Evolutionary conservation across 53 echinoderm and acorn worm species (phyloP).

Genomic region (Holothuria leucospilota): DNA sequence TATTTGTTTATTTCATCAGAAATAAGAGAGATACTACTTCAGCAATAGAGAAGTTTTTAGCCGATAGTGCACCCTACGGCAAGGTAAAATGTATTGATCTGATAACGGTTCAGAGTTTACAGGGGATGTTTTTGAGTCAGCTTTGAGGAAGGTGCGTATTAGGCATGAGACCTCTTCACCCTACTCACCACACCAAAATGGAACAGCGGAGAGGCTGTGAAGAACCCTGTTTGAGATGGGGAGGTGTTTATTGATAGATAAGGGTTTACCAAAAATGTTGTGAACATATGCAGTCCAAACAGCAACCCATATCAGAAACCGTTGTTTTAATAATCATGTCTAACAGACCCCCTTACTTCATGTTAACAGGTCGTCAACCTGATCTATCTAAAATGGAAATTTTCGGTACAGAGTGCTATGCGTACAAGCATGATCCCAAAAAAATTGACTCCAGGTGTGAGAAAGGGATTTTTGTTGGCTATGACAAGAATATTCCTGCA

Average conservation of each 20-base stretch:
- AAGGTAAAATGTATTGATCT: constrained; percentile 13
- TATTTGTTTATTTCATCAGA: constrained; percentile 50
- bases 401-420: constrained; percentile 56
- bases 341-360: constrained; percentile 21
- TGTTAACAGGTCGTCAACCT: constrained; percentile 33
- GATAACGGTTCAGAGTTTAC: not conserved
- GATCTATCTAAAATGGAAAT: constrained; percentile 34
- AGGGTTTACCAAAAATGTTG: constrained; percentile 29
- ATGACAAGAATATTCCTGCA: constrained; percentile 37
- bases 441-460: constrained; percentile 51
- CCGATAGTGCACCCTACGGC: too few relatives aligned
- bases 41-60: too few relatives aligned
- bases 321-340: constrained; percentile 42
- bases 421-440: constrained; percentile 4
- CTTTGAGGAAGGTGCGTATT: not conserved
- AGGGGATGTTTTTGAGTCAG: not conserved
- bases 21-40: constrained; percentile 18
- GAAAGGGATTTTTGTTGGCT: constrained; percentile 45
- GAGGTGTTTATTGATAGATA: constrained; percentile 43
- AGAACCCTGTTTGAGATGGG: constrained; percentile 58
- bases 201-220: constrained; percentile 16
- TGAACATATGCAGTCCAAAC: constrained; percentile 53
- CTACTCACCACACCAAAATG: too few relatives aligned
- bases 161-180: not conserved
- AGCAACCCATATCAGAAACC: constrained; percentile 50